Evolutionary conservation across 2,113 vertebrate species (phyloP).

Genomic region (Amphiprion percula): DNA sequence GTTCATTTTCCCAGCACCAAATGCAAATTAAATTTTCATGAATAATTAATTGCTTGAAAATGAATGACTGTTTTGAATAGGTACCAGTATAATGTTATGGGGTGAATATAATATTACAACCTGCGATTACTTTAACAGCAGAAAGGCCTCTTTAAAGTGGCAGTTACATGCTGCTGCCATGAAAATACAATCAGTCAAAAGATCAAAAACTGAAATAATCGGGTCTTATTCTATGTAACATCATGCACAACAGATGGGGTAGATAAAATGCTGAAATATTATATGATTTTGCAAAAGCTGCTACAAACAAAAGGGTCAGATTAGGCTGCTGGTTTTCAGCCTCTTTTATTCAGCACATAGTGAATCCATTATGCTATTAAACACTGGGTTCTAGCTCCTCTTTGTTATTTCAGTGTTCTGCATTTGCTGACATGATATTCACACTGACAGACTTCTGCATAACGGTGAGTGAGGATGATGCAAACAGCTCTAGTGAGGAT

Average conservation of each 20-base stretch:
- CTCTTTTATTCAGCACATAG: too few relatives aligned
- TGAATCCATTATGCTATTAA: too few relatives aligned
- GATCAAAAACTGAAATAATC: conserved; percentile 8
- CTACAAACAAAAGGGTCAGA: not conserved
- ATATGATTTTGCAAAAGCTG: not conserved
- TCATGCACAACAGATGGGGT: too few relatives aligned
- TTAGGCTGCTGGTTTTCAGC: not conserved
- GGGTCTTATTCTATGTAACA: not conserved
- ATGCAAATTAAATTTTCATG: conserved; percentile 55
- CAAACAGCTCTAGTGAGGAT: too few relatives aligned
- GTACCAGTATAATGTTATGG: conserved; percentile 21
- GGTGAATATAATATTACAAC: conserved; percentile 30
- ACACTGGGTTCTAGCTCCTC: not conserved
- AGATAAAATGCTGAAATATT: not conserved
- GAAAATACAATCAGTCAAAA: not conserved
- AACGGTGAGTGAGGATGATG: too few relatives aligned
- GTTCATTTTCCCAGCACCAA: conserved; percentile 19
- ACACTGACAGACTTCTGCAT: not conserved
- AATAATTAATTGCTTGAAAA: conserved; percentile 55
- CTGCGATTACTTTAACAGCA: conserved; percentile 32
- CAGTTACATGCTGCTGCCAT: not conserved
- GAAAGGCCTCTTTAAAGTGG: conserved; percentile 33
- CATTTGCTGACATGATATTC: not conserved
- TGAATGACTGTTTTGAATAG: conserved; percentile 31
- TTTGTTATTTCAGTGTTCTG: not conserved